Conservation (phyloP, 1,140 invertebrate species). For the Drosophila takahashii region DNA sequence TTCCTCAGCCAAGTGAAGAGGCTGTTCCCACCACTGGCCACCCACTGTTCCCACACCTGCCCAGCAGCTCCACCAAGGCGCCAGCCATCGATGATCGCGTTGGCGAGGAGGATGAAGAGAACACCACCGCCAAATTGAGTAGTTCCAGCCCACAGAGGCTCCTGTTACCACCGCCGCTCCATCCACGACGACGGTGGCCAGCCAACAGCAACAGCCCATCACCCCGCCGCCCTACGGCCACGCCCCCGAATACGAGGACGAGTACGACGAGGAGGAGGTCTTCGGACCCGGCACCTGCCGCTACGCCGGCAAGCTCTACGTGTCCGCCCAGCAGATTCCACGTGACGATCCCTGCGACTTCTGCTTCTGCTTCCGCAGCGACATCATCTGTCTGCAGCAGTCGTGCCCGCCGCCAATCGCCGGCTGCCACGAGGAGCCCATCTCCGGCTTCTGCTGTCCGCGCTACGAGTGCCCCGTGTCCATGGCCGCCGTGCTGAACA, state of each 20-base stretch:
- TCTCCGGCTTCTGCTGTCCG: conserved; percentile 97
- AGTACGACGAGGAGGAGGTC: conserved; percentile 89
- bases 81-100: conserved; percentile 58
- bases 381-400: conserved; percentile 97
- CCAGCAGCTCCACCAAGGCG: conserved; percentile 50
- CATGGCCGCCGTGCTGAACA: conserved; percentile 91
- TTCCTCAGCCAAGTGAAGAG: conserved; percentile 34
- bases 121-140: conserved; percentile 21
- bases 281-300: conserved; percentile 95
- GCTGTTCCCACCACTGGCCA: conserved; percentile 57
- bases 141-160: conserved; percentile 41
- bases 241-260: conserved; percentile 85
- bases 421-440: conserved; percentile 95
- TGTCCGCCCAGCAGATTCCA: conserved; percentile 97
- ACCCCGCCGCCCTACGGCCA: conserved; percentile 80
- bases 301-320: conserved; percentile 95
- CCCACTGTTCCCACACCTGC: conserved; percentile 66
- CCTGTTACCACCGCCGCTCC: conserved; percentile 28
- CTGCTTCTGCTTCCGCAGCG: conserved; percentile 98
- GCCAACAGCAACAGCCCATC: conserved; percentile 57
- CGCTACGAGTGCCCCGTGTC: conserved; percentile 96
- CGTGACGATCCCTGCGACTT: conserved; percentile 97
- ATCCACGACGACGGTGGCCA: conserved; percentile 54
- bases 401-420: conserved; percentile 97
- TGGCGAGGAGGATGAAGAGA: conserved; percentile 38